These are phyloP conservation scores for Lucilia sericata DNA, from an alignment of 1,140 invertebrate species.

Conservation along the genomic window DNA sequence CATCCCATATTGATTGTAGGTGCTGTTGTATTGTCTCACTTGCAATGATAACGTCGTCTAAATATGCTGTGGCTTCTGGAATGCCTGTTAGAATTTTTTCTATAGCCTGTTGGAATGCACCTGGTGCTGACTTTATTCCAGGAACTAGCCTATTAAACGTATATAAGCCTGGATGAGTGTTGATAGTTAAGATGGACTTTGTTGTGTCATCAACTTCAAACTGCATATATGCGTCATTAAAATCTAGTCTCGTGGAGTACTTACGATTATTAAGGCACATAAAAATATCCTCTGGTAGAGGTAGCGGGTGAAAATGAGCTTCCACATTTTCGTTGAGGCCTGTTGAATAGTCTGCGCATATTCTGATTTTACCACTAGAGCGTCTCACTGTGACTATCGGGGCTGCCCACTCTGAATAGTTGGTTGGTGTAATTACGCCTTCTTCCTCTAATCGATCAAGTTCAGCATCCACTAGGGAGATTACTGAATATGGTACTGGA, in stretches of 20 bases:
- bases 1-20: conserved; percentile 3
- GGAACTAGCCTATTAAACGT: conserved; percentile 39
- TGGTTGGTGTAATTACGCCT: conserved; percentile 49
- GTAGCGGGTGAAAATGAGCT: conserved; percentile 45
- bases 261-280: conserved; percentile 16
- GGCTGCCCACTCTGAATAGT: conserved; percentile 63
- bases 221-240: conserved; percentile 38
- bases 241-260: conserved; percentile 50
- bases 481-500: conserved; percentile 34
- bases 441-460: conserved; percentile 34
- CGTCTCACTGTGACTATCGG: conserved; percentile 65
- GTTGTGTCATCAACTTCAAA: conserved; percentile 31
- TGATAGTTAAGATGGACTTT: conserved; percentile 35
- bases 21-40: conserved; percentile 11
- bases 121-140: conserved; percentile 61
- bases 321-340: conserved; percentile 42
- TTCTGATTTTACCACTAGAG: conserved; percentile 53
- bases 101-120: conserved; percentile 54
- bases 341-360: conserved; percentile 56
- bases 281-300: conserved; percentile 46
- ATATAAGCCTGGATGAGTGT: conserved; percentile 42
- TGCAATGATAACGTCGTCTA: conserved; percentile 64
- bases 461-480: conserved; percentile 32
- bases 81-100: conserved; percentile 58
- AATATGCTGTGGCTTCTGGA: conserved; percentile 53